Evolutionary conservation across 2,888 invertebrate genomes (phyloP).

Genomic region (Epistrophella euchroma): DNA sequence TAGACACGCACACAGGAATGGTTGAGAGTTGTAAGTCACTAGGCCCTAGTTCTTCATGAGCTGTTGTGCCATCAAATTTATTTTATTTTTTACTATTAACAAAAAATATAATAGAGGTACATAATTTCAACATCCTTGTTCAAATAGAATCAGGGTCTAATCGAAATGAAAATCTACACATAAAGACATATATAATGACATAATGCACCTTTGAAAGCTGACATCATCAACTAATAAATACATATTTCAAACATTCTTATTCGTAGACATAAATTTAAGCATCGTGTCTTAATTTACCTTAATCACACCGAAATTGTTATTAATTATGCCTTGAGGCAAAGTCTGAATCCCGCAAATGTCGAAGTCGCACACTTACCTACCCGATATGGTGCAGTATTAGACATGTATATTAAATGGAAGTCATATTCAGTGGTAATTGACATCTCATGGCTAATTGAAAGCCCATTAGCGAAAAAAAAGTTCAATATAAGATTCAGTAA

Average conservation of each 20-base stretch:
- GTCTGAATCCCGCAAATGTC: constrained; percentile 12
- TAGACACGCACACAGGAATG: no score
- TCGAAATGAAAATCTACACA: no score
- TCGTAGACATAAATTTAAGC: neutral
- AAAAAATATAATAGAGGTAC: no score
- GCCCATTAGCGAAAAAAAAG: constrained; percentile 46
- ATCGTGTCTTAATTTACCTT: constrained; percentile 2
- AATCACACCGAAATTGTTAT: constrained; percentile 22
- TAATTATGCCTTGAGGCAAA: constrained; percentile 34
- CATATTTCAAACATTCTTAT: neutral
- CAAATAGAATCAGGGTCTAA: no score
- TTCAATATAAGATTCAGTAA: constrained; percentile 2
- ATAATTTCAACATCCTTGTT: no score
- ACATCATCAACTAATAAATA: constrained; percentile 1
- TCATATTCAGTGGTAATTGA: constrained; percentile 41
- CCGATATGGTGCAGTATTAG: constrained; percentile 19
- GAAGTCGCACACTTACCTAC: neutral
- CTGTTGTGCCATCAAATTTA: no score
- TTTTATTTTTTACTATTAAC: no score
- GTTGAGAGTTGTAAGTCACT: no score
- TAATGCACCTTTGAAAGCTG: neutral
- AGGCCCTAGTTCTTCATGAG: no score
- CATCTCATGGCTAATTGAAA: constrained; percentile 44
- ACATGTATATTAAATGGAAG: constrained; percentile 40
- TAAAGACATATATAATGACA: neutral